phyloP scores from a whole-genome alignment of 2,797 vertebrate genomes.

The Carcharodon carcharias region DNA sequence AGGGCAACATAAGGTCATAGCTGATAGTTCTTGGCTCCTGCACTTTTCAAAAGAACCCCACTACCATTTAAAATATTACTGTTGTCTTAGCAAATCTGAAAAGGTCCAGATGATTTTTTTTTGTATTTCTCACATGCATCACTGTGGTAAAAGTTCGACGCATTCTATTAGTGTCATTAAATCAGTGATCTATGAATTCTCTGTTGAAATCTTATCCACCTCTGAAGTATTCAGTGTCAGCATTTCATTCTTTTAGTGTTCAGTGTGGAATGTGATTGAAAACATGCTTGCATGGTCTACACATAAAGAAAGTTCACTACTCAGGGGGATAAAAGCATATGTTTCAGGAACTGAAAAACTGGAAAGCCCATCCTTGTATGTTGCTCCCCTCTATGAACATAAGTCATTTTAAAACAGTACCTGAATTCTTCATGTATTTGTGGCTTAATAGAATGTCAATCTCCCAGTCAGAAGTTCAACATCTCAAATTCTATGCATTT shows the following conservation, averaged over 20 bases:
- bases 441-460: background rate
- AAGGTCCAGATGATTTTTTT: background rate
- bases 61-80: slow-evolving; percentile 12
- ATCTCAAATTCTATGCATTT: background rate
- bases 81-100: background rate
- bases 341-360: background rate
- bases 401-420: background rate
- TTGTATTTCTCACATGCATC: background rate
- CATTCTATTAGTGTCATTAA: background rate
- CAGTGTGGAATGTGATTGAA: background rate
- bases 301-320: slow-evolving; percentile 16
- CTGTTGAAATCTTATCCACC: slow-evolving; percentile 19
- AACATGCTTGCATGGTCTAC: slow-evolving; percentile 30
- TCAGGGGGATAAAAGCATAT: slow-evolving; percentile 24
- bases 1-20: background rate
- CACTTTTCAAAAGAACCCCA: background rate
- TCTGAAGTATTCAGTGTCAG: slow-evolving; percentile 21
- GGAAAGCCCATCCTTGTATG: background rate
- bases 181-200: slow-evolving; percentile 15
- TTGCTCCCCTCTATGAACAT: background rate
- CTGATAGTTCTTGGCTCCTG: background rate
- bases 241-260: slow-evolving; percentile 20
- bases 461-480: background rate
- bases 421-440: background rate
- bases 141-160: background rate